Conservation (phyloP, 2,113 vertebrate genomes). For the Psilopsiagon aymara region DNA sequence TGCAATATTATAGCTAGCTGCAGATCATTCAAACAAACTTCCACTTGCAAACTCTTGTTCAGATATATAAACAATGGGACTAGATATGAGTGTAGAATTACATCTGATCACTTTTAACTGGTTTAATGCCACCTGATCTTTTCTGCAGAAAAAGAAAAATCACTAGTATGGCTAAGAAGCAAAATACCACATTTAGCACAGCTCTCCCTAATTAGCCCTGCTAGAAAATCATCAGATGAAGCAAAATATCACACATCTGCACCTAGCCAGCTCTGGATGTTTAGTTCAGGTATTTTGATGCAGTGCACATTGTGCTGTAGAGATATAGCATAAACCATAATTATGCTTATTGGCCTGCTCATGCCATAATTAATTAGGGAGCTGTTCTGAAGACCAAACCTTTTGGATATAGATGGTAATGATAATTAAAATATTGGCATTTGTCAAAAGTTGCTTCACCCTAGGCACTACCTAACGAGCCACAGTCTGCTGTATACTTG, state of each 20-base stretch:
- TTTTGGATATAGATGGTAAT: background rate
- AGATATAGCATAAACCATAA: background rate
- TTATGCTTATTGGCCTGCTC: background rate
- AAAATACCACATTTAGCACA: background rate
- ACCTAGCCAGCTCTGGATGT: background rate
- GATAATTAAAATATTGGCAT: constrained; percentile 3
- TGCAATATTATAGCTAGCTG: background rate
- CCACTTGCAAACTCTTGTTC: background rate
- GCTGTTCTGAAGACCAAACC: background rate
- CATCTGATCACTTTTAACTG: background rate
- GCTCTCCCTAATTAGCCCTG: background rate
- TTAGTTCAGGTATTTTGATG: background rate
- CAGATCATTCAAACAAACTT: background rate
- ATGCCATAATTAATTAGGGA: background rate
- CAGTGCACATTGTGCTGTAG: background rate
- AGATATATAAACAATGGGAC: background rate
- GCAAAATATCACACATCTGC: background rate
- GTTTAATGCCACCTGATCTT: background rate
- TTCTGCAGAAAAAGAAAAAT: background rate
- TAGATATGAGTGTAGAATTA: background rate
- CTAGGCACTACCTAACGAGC: background rate
- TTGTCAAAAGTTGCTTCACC: constrained; percentile 1
- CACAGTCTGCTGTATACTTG: background rate
- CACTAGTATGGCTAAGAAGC: background rate
- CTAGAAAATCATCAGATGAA: background rate